Evolutionary conservation across 2,888 invertebrate species (phyloP).

Genomic region (Biston betularia): DNA sequence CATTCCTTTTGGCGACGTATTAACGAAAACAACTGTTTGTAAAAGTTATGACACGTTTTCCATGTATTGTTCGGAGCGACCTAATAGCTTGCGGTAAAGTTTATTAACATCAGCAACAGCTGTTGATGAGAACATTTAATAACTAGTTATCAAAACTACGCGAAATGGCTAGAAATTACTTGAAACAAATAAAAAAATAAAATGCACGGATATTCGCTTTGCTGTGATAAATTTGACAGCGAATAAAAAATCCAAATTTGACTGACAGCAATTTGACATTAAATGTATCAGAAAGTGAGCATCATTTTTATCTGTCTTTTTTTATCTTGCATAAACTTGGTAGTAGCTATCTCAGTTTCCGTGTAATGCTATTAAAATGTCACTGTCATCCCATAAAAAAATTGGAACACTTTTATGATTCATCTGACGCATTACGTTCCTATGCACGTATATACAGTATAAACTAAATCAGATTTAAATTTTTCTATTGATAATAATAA

Average conservation of each 20-base stretch:
- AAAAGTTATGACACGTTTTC: slow-evolving; percentile 81
- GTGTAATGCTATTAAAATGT: slow-evolving; percentile 27
- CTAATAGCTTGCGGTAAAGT: slow-evolving; percentile 58
- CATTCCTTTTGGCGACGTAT: slow-evolving; percentile 76
- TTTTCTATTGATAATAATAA: too few species aligned
- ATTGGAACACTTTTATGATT: slow-evolving; percentile 36
- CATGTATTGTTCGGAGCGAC: slow-evolving; percentile 65
- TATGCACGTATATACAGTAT: slow-evolving; percentile 49
- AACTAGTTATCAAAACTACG: slow-evolving; percentile 71
- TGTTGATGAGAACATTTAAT: slow-evolving; percentile 59
- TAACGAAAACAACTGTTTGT: slow-evolving; percentile 75
- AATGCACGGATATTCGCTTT: slow-evolving; percentile 73
- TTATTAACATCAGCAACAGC: slow-evolving; percentile 68
- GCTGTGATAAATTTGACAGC: slow-evolving; percentile 62
- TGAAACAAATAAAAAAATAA: slow-evolving; percentile 83
- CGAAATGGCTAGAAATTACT: slow-evolving; percentile 66
- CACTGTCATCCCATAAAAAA: slow-evolving; percentile 39
- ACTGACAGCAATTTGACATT: slow-evolving; percentile 34
- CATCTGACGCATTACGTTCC: slow-evolving; percentile 70
- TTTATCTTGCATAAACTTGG: background rate
- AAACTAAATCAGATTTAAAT: background rate
- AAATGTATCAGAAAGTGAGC: background rate
- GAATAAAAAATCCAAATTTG: slow-evolving; percentile 45
- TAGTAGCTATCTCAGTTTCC: slow-evolving; percentile 19
- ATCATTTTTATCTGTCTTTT: slow-evolving; percentile 10